Percentiles rank a stretch among this genome's conserved stretches.
Conservation (phyloP, 1,140 invertebrate species). For the Drosophila kanapiae region DNA sequence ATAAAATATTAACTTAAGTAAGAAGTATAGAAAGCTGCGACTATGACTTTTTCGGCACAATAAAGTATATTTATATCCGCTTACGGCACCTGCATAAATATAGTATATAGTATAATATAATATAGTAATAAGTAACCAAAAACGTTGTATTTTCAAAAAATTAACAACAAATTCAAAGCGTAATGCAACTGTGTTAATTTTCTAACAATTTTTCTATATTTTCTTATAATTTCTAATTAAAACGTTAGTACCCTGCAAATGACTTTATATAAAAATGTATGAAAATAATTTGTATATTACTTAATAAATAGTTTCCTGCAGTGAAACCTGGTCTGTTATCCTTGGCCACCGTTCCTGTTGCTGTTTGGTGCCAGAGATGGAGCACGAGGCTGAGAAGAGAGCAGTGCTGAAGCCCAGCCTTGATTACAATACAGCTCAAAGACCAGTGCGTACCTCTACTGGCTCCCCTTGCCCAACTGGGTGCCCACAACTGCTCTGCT, state of each 20-base stretch:
- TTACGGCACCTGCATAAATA: too few species aligned
- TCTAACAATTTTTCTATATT: too few species aligned
- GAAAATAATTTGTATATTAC: not conserved
- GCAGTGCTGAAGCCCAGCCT: slow-evolving; percentile 49
- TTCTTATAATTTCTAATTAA: too few species aligned
- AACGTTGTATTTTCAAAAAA: too few species aligned
- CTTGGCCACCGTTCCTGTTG: slow-evolving; percentile 37
- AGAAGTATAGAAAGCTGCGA: not conserved
- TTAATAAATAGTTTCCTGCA: slow-evolving; percentile 5
- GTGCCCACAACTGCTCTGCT: not conserved
- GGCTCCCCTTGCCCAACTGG: not conserved
- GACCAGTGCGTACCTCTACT: slow-evolving; percentile 68
- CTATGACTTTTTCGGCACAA: not conserved
- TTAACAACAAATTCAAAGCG: too few species aligned
- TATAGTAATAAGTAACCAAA: too few species aligned
- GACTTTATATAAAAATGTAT: not conserved
- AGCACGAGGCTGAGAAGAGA: slow-evolving; percentile 2
- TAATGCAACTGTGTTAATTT: too few species aligned
- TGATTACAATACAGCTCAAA: slow-evolving; percentile 69
- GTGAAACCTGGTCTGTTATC: slow-evolving; percentile 24
- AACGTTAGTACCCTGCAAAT: too few species aligned
- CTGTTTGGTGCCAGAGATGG: slow-evolving; percentile 30
- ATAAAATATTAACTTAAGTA: not conserved
- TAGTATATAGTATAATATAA: too few species aligned
- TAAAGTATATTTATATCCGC: not conserved